Conservation (phyloP, 2,888 invertebrate species). For the Crocallis elinguaria region DNA sequence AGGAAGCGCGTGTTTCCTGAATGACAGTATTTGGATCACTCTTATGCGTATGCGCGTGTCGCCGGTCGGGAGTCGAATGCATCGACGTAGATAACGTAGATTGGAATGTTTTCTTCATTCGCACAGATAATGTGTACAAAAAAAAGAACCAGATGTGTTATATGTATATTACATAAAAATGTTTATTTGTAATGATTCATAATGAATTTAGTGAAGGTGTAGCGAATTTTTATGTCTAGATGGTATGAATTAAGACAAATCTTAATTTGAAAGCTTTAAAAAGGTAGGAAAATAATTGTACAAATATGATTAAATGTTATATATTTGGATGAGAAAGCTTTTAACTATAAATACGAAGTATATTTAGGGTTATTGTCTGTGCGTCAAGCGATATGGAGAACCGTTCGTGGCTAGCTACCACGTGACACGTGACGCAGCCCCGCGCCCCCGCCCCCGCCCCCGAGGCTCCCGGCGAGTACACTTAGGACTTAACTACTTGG, state of each 20-base stretch:
- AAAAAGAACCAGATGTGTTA: too few species aligned
- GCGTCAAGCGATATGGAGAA: neutral
- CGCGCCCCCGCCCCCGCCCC: too few species aligned
- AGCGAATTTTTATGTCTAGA: constrained; percentile 53
- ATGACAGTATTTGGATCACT: too few species aligned
- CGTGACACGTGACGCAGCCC: too few species aligned
- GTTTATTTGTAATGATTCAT: constrained; percentile 52
- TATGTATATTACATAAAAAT: constrained; percentile 55
- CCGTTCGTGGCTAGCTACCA: neutral
- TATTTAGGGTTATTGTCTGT: constrained; percentile 14
- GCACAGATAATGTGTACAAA: too few species aligned
- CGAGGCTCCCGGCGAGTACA: too few species aligned
- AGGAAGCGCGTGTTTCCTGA: too few species aligned
- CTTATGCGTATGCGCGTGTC: too few species aligned
- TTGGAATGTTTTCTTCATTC: too few species aligned
- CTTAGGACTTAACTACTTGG: too few species aligned
- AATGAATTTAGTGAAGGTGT: constrained; percentile 55
- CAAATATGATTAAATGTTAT: constrained; percentile 57
- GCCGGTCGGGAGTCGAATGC: too few species aligned
- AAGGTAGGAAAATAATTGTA: constrained; percentile 68
- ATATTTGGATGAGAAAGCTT: constrained; percentile 48
- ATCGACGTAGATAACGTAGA: too few species aligned
- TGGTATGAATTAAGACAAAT: constrained; percentile 65
- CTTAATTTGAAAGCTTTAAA: constrained; percentile 80
- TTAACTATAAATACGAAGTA: constrained; percentile 44